A percentile compares a stretch with the other conserved stretches of the same genome.
phyloP scores from a whole-genome alignment of 2,113 vertebrate genomes.

The Otolemur garnettii region DNA sequence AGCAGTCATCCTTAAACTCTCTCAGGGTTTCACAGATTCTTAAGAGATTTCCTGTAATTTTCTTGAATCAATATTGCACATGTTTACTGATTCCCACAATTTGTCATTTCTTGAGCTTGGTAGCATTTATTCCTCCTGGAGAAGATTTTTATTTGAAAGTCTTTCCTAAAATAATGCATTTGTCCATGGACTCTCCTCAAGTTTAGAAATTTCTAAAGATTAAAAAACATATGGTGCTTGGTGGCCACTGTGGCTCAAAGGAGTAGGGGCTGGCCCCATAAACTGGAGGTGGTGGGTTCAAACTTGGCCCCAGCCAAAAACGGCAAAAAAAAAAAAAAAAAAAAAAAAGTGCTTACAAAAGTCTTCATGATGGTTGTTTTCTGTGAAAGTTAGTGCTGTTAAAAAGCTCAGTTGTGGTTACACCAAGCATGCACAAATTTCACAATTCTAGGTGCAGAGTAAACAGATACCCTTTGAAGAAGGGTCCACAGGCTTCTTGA shows the following conservation, averaged over 20 bases:
- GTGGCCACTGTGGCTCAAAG: too few species aligned
- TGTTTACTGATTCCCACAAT: neutral
- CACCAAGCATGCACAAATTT: neutral
- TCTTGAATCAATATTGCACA: neutral
- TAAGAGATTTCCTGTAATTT: neutral
- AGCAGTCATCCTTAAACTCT: neutral
- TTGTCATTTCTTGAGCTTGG: neutral
- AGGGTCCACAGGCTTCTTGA: neutral
- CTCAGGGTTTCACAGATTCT: neutral
- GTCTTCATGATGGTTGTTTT: neutral
- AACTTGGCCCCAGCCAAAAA: too few species aligned
- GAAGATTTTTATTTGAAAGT: neutral
- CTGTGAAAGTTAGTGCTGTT: neutral
- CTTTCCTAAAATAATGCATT: neutral
- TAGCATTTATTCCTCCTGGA: neutral
- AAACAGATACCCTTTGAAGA: too few species aligned
- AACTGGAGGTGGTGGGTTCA: too few species aligned
- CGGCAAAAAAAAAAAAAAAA: too few species aligned
- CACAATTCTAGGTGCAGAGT: neutral
- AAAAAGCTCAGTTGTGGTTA: accelerated
- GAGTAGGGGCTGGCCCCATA: too few species aligned
- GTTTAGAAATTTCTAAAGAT: neutral
- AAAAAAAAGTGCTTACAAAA: neutral
- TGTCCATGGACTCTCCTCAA: neutral
- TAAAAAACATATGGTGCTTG: neutral